Evolutionary conservation across 64 coral and sea anemone genomes (phyloP).

Genomic region (Montipora cactus): DNA sequence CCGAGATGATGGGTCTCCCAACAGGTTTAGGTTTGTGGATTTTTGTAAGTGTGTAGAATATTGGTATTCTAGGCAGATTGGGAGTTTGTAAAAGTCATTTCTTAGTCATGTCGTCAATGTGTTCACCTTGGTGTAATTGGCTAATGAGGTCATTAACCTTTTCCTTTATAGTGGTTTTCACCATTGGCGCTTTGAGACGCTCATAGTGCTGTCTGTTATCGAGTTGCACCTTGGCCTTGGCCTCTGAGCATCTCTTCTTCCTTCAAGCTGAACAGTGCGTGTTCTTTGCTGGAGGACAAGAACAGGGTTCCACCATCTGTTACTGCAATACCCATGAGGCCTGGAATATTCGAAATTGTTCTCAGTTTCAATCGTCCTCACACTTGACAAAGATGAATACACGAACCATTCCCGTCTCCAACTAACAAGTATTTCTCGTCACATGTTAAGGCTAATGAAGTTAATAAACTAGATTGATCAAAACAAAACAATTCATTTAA

Average conservation of each 20-base stretch:
- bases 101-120: too few relatives aligned
- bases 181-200: too few relatives aligned
- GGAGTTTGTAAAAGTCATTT: too few relatives aligned
- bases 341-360: conserved; percentile 72
- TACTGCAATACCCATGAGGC: conserved; percentile 56
- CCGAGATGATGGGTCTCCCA: too few relatives aligned
- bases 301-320: conserved; percentile 57
- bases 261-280: conserved; percentile 36
- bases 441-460: conserved; percentile 8
- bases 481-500: conserved; percentile 14
- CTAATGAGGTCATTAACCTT: too few relatives aligned
- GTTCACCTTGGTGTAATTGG: too few relatives aligned
- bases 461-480: background rate
- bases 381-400: conserved; percentile 35
- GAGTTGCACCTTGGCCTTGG: too few relatives aligned
- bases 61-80: too few relatives aligned
- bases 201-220: too few relatives aligned
- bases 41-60: too few relatives aligned
- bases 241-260: conserved; percentile 15
- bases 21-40: too few relatives aligned
- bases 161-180: too few relatives aligned
- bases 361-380: conserved; percentile 25
- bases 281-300: conserved; percentile 56
- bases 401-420: conserved; percentile 11
- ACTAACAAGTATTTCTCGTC: conserved; percentile 11